Evolutionary conservation across 2,797 vertebrate genomes (phyloP), one percentile per base, ranked within the genome.

Genomic region (Chelonia mydas): DNA sequence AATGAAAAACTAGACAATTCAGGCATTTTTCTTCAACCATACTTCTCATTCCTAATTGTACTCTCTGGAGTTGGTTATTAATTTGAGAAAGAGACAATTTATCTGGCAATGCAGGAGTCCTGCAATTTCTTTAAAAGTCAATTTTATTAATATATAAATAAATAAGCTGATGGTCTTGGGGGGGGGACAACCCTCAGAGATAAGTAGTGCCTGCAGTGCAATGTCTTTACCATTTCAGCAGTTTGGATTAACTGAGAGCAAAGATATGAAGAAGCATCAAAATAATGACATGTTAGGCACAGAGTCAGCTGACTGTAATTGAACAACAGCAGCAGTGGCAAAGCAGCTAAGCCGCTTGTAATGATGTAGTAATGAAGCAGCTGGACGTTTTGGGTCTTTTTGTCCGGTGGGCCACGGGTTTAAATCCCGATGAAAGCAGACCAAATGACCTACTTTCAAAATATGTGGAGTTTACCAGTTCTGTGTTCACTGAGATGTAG

Each of bases 81-180:
- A 97, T 96, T 96, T 89, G 78, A 94, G 77, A 85, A 95, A 97
- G 78, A 97, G 80, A 50, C 79, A 94, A 84, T 96, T 96, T 95
- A 95, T 90, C 79, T 7, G 3, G 53, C 86, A 87, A 82, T 93
- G 88, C 85, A 90, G 77, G 85, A 77, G 65, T 95, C 68, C 85
- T 88, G 78, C 57, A 68, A 12, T 93, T 91, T 92, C 87, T 95
- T 90, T 83, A 82, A 95, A 93, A 95, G 41, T 81, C 87, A 33
- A 19, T 96, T 96, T 95, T 93, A 91, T 94, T 92, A 95, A 55
- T 37, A 72, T 21, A 68, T 68, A 37, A 19, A 37, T 37, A 68
- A 57, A 76, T 61, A 59, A 90, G 84, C 7, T 65, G 45, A 72
- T 55, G 33, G 55, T 85, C 47, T 3, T 23, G 68, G 3, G 11